Base-by-base conservation (phyloP, 2,113 vertebrate species). In the Lipophrys pholis region DNA sequence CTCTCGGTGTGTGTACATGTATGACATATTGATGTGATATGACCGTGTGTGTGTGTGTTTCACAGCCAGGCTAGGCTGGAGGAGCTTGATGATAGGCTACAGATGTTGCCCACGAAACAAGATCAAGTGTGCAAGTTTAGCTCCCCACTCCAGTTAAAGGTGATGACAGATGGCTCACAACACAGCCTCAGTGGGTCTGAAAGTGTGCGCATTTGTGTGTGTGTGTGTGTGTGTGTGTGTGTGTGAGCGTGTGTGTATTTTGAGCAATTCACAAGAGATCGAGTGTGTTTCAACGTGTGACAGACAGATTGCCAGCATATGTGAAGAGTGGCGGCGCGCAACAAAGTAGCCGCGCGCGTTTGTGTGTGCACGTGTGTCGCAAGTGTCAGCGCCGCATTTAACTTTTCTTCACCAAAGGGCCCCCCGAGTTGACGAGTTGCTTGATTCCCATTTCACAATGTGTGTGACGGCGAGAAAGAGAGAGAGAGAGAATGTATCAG, bases 121-220 rank as follows among this genome's bases (percentile, higher is more conserved):
- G 76, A 84, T 84, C 70, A 78, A 80, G 67, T 64, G 77, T 76
- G 69, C 16, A 60, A 67, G 77, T 81, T 78, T 78, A 69, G 67
- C 43, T 41, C 84, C 72, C 17, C 51, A 68, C 78, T 81, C 50
- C 53, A 60, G 78, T 67, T 62, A 55, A 74, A 87, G 86, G 83
- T 87, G 86, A 73, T 52, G 82, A 87, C 87, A 89, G 80, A 75
- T 67, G 77, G 72, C 78, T 84, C 69, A 81, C 87, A 82, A 81
- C 74, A 80, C 8, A 35, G 38, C 41, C 67, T 73, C 69, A 49
- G 30, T 53, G 78, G 72, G 30, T 59, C 71, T 53, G n/a, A 60
- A 81, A 80, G 57, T 0, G 17, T 48, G 42, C 40, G 39, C 10
- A 59, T 40, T 42, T 50, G 69, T 58, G 36, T 45, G 70, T 57